These are phyloP conservation scores for Meteorus colon DNA, from an alignment of 2,888 invertebrate genomes.

Conservation along the genomic window DNA sequence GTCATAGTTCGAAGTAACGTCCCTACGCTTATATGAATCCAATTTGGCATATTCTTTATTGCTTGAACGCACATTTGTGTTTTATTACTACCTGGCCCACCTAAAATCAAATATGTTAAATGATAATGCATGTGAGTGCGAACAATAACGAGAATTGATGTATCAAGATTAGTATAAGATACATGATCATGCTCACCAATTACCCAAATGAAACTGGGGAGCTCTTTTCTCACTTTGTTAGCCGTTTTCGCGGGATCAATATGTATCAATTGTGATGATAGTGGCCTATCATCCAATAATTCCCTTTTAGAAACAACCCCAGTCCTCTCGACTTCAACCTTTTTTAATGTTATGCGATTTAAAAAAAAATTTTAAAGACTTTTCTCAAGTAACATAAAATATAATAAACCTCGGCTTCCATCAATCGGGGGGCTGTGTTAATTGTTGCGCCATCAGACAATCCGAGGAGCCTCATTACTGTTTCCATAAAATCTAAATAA, in stretches of 20 bases:
- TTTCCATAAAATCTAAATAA: conserved; percentile 88
- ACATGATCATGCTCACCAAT: conserved; percentile 69
- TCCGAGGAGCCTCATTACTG: conserved; percentile 85
- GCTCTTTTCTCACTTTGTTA: conserved; percentile 64
- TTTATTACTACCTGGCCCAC: conserved; percentile 95
- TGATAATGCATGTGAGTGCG: background rate
- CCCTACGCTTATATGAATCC: conserved; percentile 87
- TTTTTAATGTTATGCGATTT: conserved; percentile 14
- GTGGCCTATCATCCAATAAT: conserved; percentile 49
- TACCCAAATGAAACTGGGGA: conserved; percentile 74
- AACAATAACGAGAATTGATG: background rate
- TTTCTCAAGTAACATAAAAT: conserved; percentile 23
- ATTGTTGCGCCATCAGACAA: conserved; percentile 58
- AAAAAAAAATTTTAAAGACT: background rate
- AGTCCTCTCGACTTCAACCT: conserved; percentile 68
- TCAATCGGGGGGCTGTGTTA: conserved; percentile 53
- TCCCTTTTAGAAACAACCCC: conserved; percentile 51
- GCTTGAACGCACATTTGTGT: conserved; percentile 85
- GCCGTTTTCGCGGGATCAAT: conserved; percentile 62
- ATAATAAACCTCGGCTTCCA: conserved; percentile 66
- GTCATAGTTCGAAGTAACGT: conserved; percentile 84
- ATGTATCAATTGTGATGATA: conserved; percentile 51
- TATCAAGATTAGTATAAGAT: background rate
- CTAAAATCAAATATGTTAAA: conserved; percentile 66
- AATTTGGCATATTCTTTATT: conserved; percentile 80